These are phyloP conservation scores for Echinarachnius parma DNA, from an alignment of 53 echinoderm and acorn worm genomes.

Conservation along the genomic window DNA sequence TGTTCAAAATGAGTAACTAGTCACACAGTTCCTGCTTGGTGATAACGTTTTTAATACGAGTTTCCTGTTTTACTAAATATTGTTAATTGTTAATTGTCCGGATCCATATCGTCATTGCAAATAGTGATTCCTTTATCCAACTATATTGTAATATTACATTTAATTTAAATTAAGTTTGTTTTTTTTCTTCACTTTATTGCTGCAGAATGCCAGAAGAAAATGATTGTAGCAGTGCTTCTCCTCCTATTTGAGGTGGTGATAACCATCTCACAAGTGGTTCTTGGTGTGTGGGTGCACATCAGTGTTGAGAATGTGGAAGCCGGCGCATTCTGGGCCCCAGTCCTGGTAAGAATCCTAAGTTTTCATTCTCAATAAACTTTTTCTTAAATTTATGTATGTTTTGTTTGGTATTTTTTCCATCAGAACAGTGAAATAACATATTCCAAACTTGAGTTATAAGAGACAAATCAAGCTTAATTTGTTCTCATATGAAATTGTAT, in stretches of 20 bases:
- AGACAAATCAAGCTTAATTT: too few species aligned
- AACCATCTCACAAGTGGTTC: slow-evolving; percentile 9
- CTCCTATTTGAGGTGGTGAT: slow-evolving; percentile 18
- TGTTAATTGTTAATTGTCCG: too few species aligned
- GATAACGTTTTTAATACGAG: too few species aligned
- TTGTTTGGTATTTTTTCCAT: too few species aligned
- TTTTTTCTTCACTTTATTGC: slow-evolving; percentile 11
- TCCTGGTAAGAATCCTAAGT: slow-evolving; percentile 5
- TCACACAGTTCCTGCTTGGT: too few species aligned
- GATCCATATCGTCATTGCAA: too few species aligned
- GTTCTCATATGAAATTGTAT: too few species aligned
- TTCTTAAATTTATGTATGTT: background rate
- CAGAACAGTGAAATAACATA: too few species aligned
- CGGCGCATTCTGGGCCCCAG: slow-evolving; percentile 31
- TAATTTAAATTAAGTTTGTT: background rate
- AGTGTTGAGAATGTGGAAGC: slow-evolving; percentile 20
- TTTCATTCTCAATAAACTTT: background rate
- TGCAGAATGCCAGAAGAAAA: background rate
- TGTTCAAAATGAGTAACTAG: too few species aligned
- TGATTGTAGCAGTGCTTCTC: slow-evolving; percentile 22
- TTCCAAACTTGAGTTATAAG: too few species aligned
- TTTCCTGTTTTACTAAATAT: background rate
- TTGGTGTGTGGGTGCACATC: slow-evolving; percentile 33
- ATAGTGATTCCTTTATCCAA: too few species aligned
- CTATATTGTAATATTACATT: background rate